phyloP scores from a whole-genome alignment of 2,888 invertebrate genomes.

The Unio pictorum region DNA sequence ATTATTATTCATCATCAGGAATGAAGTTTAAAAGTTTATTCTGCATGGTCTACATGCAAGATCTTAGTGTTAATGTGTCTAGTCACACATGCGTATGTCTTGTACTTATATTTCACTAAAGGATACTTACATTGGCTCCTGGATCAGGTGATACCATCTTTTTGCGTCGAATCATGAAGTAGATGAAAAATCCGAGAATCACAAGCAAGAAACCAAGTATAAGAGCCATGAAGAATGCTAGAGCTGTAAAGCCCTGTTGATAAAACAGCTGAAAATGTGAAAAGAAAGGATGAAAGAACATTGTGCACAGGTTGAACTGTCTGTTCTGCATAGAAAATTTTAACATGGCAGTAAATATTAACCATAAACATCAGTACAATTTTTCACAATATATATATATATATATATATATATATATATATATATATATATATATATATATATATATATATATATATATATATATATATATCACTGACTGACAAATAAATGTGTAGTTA shows the following conservation, averaged over 20 bases:
- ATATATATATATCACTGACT: too few species aligned
- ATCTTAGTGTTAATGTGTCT: not conserved
- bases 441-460: too few species aligned
- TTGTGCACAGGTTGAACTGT: not conserved
- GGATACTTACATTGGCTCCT: constrained; percentile 24
- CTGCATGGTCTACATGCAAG: too few species aligned
- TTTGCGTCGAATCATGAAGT: constrained; percentile 31
- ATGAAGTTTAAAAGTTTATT: too few species aligned
- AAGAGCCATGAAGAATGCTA: constrained; percentile 58
- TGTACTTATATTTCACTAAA: not conserved
- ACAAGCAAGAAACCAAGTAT: constrained; percentile 49
- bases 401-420: too few species aligned
- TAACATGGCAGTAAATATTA: too few species aligned
- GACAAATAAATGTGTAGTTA: too few species aligned
- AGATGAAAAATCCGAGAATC: constrained; percentile 35
- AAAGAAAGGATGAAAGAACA: not conserved
- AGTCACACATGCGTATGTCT: not conserved
- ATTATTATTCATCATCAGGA: too few species aligned
- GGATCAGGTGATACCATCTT: constrained; percentile 25
- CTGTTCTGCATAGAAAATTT: too few species aligned
- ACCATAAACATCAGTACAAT: too few species aligned
- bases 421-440: too few species aligned
- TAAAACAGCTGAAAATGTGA: constrained; percentile 52
- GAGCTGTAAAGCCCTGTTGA: constrained; percentile 61
- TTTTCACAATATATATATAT: too few species aligned